These are phyloP conservation scores for Apis dorsata DNA, from an alignment of 1,140 invertebrate genomes.

Conservation along the genomic window DNA sequence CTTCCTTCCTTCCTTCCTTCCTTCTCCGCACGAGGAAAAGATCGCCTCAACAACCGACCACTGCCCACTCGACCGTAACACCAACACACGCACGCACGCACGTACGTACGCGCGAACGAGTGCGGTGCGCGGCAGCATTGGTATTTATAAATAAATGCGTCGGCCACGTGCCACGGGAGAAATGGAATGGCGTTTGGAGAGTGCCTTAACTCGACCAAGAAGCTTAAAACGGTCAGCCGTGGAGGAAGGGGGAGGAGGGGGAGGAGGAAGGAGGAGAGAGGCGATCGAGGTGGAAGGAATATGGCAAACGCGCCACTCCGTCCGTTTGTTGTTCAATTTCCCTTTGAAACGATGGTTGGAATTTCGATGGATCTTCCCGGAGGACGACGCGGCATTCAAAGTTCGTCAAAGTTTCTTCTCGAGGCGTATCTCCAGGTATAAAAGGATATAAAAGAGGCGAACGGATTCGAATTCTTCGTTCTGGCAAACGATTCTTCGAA, in stretches of 20 bases:
- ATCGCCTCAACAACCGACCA: no score
- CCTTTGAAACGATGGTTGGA: background rate
- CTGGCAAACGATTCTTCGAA: background rate
- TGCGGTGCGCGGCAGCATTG: conserved; percentile 52
- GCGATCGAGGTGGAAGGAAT: conserved; percentile 9
- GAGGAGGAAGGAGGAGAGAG: no score
- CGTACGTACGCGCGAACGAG: background rate
- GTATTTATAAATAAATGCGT: conserved; percentile 73
- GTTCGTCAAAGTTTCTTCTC: background rate
- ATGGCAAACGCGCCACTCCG: background rate
- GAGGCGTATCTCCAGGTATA: background rate
- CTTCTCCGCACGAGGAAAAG: no score
- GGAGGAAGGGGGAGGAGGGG: background rate
- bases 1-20: background rate
- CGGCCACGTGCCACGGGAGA: conserved; percentile 68
- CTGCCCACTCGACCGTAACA: background rate
- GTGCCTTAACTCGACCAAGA: conserved; percentile 64
- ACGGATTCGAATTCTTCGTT: background rate
- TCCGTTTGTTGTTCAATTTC: conserved; percentile 15
- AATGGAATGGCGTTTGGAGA: conserved; percentile 64
- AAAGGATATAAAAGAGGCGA: background rate
- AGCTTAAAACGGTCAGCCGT: conserved; percentile 39
- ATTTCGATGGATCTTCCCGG: conserved; percentile 16
- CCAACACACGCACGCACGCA: no score
- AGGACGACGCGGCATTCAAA: background rate